These are phyloP conservation scores for Glaucopsyche alexis DNA, from an alignment of 2,888 invertebrate species.

Conservation along the genomic window DNA sequence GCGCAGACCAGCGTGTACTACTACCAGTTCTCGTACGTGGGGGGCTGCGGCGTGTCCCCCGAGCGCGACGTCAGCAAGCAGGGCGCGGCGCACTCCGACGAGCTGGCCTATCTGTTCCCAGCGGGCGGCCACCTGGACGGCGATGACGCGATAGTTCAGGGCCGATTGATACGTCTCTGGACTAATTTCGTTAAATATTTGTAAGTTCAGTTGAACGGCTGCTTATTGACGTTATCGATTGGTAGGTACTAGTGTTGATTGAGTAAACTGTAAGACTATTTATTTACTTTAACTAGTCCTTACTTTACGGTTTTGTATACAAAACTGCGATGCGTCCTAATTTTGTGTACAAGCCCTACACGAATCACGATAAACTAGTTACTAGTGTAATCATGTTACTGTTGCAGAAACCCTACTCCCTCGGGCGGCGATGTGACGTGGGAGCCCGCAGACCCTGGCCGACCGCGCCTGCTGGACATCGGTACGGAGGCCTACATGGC, in stretches of 20 bases:
- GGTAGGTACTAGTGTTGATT: not conserved
- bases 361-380: too few relatives aligned
- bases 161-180: conserved; percentile 57
- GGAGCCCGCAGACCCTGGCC: conserved; percentile 49
- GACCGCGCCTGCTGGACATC: conserved; percentile 56
- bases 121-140: conserved; percentile 48
- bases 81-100: conserved; percentile 70
- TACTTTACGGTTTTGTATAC: too few relatives aligned
- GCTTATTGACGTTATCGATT: not conserved
- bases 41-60: conserved; percentile 52
- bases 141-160: conserved; percentile 55
- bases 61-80: conserved; percentile 52
- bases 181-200: conserved; percentile 65
- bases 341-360: too few relatives aligned
- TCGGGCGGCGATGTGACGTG: conserved; percentile 43
- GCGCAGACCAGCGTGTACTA: conserved; percentile 52
- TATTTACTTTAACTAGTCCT: not conserved
- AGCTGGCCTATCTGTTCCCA: conserved; percentile 62
- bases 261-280: not conserved
- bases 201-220: conserved; percentile 48
- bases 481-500: conserved; percentile 52
- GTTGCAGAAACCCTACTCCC: conserved; percentile 53
- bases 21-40: conserved; percentile 63
- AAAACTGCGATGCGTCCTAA: too few relatives aligned
- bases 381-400: not conserved